A percentile compares a stretch with the other conserved stretches of the same genome.
phyloP scores from a whole-genome alignment of 2,797 vertebrate species.

The Iguana delicatissima region DNA sequence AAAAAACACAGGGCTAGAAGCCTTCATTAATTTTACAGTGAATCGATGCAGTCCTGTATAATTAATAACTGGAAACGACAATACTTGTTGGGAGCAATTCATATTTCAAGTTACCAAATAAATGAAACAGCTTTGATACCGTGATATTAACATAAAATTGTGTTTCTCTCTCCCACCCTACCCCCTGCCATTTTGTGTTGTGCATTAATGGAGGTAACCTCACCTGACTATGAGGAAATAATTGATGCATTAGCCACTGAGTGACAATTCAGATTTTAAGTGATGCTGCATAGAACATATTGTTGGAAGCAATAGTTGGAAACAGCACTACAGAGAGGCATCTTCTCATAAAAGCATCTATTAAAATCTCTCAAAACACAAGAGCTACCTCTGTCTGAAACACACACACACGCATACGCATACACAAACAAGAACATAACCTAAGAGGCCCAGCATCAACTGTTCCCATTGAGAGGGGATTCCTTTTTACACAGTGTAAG shows the following conservation, averaged over 20 bases:
- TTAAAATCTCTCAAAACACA: too few relatives aligned
- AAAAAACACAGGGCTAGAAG: slow-evolving; percentile 4
- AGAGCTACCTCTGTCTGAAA: too few relatives aligned
- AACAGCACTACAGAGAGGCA: background rate
- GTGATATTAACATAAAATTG: background rate
- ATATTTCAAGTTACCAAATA: slow-evolving; percentile 1
- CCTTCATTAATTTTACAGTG: slow-evolving; percentile 5
- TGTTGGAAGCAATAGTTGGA: background rate
- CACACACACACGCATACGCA: too few relatives aligned
- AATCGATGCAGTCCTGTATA: slow-evolving; percentile 13
- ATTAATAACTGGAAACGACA: slow-evolving; percentile 45
- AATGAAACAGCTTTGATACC: background rate
- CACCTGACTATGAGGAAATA: background rate
- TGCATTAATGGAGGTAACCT: background rate
- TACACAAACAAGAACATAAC: too few relatives aligned
- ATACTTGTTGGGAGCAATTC: slow-evolving; percentile 6
- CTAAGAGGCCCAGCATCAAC: too few relatives aligned
- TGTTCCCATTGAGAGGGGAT: too few relatives aligned
- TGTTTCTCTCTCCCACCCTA: background rate
- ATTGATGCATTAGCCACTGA: background rate
- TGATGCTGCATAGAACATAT: background rate
- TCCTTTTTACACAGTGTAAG: too few relatives aligned
- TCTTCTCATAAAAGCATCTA: too few relatives aligned
- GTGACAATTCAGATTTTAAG: background rate
- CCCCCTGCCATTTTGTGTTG: too few relatives aligned